Conservation (phyloP, 2,797 vertebrate species). For the Ispidina lecontei region DNA sequence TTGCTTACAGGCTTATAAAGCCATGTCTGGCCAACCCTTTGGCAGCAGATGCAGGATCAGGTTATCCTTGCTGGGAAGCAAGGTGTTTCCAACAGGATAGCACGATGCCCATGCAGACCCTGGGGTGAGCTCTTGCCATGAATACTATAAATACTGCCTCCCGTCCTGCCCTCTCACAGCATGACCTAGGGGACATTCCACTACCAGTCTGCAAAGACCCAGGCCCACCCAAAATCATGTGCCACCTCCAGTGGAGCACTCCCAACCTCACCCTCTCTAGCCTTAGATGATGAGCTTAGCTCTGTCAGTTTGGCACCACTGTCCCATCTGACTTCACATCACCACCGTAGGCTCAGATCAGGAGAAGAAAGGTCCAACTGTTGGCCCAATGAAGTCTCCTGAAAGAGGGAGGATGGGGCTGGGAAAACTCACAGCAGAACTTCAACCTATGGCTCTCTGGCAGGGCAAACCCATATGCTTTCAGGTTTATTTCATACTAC, state of each 20-base stretch:
- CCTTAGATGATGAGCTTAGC: not conserved
- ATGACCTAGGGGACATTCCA: not conserved
- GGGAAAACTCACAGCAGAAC: not conserved
- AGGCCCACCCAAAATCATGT: not conserved
- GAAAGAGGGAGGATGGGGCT: not conserved
- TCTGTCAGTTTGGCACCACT: not conserved
- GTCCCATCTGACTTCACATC: not conserved
- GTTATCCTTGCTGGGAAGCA: not conserved
- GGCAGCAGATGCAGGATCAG: not conserved
- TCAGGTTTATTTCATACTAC: constrained; percentile 70
- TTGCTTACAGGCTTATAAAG: not conserved
- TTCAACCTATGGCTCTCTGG: not conserved
- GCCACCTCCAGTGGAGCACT: not conserved
- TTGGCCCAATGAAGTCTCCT: not conserved
- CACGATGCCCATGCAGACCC: not conserved
- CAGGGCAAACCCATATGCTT: constrained; percentile 15
- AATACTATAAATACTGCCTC: not conserved
- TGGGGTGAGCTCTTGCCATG: not conserved
- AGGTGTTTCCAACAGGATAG: not conserved
- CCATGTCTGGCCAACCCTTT: not conserved
- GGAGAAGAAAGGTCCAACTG: not conserved
- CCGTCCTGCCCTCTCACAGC: not conserved
- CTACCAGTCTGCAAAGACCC: not conserved
- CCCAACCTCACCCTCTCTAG: not conserved
- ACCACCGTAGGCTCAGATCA: not conserved